Percentiles rank a stretch among this genome's conserved stretches.
Conservation (phyloP, 2,113 vertebrate genomes). For the Deroptyus accipitrinus region DNA sequence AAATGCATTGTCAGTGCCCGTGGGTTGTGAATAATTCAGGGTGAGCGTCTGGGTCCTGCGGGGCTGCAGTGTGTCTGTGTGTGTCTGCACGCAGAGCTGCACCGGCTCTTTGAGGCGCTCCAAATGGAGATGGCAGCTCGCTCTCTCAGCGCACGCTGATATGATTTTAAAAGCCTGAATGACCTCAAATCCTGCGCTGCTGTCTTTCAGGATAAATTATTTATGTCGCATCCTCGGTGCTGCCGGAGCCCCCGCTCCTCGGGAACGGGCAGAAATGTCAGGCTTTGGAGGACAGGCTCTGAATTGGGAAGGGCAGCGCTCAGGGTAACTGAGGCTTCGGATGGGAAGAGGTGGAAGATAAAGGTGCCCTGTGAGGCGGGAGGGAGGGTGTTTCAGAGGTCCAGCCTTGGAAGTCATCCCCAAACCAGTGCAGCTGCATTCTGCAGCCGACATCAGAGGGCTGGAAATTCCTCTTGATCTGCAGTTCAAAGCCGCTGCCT, state of each 20-base stretch:
- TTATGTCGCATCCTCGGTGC: conserved; percentile 2
- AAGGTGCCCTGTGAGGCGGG: neutral
- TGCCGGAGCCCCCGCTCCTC: neutral
- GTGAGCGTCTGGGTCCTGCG: conserved; percentile 27
- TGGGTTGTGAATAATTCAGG: conserved; percentile 36
- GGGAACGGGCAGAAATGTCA: neutral
- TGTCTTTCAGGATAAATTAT: conserved; percentile 56
- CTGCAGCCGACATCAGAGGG: conserved; percentile 60
- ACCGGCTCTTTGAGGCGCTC: conserved; percentile 25
- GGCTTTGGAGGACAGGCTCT: neutral
- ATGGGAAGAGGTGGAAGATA: conserved; percentile 30
- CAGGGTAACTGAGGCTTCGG: neutral
- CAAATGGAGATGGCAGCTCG: conserved; percentile 58
- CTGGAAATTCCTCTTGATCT: conserved; percentile 68
- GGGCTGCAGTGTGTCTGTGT: conserved; percentile 41
- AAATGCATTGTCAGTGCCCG: conserved; percentile 23
- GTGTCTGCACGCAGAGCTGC: conserved; percentile 48
- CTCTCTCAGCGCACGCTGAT: conserved; percentile 27
- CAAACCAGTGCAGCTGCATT: conserved; percentile 59
- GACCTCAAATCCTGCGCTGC: conserved; percentile 52
- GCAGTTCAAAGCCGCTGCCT: conserved; percentile 63
- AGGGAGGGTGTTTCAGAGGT: conserved; percentile 22
- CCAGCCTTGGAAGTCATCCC: conserved; percentile 55
- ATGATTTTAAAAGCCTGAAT: conserved; percentile 42
- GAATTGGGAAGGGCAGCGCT: neutral